A percentile compares a stretch with the other conserved stretches of the same genome.
These are phyloP conservation scores for Philopedon plagiatum DNA, from an alignment of 2,888 invertebrate genomes.

Conservation along the genomic window DNA sequence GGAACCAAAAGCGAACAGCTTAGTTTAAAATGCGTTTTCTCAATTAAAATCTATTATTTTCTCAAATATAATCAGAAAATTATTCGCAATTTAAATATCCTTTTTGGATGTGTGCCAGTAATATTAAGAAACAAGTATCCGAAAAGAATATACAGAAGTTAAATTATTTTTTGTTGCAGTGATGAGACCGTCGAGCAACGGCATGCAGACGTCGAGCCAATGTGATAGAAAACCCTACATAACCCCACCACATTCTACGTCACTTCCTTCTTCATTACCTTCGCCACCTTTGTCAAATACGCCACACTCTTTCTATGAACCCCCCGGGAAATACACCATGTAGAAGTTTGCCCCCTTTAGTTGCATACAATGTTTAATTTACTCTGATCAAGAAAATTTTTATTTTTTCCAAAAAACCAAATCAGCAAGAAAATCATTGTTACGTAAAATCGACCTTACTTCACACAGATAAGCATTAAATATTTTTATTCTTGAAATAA, in stretches of 20 bases:
- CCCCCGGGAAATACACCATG: slow-evolving; percentile 63
- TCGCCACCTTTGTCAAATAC: slow-evolving; percentile 67
- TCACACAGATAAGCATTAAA: too few species aligned
- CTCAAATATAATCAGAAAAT: too few species aligned
- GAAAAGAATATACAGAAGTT: background rate
- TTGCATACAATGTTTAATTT: background rate
- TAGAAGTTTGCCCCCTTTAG: slow-evolving; percentile 41
- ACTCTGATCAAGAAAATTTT: too few species aligned
- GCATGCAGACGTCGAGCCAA: slow-evolving; percentile 65
- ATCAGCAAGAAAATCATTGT: too few species aligned
- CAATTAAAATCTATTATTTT: too few species aligned
- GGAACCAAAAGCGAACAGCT: too few species aligned
- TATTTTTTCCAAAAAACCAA: too few species aligned
- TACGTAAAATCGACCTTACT: too few species aligned
- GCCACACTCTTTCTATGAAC: slow-evolving; percentile 64
- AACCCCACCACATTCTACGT: slow-evolving; percentile 70
- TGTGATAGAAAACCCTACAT: slow-evolving; percentile 75
- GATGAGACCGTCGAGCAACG: slow-evolving; percentile 63
- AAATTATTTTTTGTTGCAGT: slow-evolving; percentile 60
- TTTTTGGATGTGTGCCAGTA: too few species aligned
- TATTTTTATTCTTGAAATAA: too few species aligned
- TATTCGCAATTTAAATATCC: too few species aligned
- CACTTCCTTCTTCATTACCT: slow-evolving; percentile 67
- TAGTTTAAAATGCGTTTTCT: too few species aligned
- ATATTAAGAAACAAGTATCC: background rate